Base-by-base conservation (phyloP, 2,888 invertebrate species). In the Hylaea fasciaria region DNA sequence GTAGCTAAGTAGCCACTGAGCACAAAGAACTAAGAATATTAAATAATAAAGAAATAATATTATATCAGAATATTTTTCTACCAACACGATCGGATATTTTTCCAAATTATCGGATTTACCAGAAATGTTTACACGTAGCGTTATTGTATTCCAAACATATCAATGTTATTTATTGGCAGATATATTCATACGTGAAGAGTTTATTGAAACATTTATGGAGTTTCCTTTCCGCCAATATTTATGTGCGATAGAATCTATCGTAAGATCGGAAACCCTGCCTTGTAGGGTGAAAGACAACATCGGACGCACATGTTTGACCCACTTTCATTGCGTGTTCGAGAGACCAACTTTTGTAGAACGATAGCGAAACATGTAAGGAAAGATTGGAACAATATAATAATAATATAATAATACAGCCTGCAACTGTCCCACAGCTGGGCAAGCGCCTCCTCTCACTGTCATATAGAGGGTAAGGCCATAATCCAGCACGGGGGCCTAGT, bases 261-360 rank as follows among this genome's bases (percentile, higher is more conserved):
- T 35, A 77, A 69, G 75, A 80, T 85, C 83, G 83, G 83, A 86
- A 87, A 82, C 78, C 74, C 62, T 68, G 61, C 83, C 87, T 64
- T 87, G 68, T 86, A 87, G 72, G 86, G 87, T 77, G 77, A 73
- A 77, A 79, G 77, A 72, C 80, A 76, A 77, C 77, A 76, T 79
- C 77, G 76, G 78, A 78, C 75, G 76, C 76, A 73, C 73, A 72
- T 74, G 75, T 78, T 76, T 82, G 82, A 83, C 88, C 87, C 76
- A 88, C 86, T 89, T 89, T 88, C 60, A 46, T 37, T 22, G 28
- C 14, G 37, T 48, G 56, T 48, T 47, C 44, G n/a, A 35, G 46
- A 46, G 50, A 49, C 17, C 50, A 50, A 46, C 29, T 44, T 47
- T 41, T 55, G 41, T 41, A 41, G 43, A n/a, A 46, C 39, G 39